Base-by-base conservation (phyloP, 2,113 vertebrate genomes). In the Salvelinus sp. region DNA sequence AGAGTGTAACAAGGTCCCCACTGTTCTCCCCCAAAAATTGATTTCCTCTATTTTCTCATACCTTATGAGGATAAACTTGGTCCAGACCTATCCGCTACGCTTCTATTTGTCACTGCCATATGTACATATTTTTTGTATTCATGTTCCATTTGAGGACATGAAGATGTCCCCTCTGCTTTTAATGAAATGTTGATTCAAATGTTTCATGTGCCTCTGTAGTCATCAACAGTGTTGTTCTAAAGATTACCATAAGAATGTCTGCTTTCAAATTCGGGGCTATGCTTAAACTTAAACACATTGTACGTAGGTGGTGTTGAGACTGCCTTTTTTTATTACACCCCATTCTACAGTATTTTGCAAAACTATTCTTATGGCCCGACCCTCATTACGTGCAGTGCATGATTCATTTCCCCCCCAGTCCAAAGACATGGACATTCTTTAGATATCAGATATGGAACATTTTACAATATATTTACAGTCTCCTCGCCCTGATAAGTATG, bases 81-180 rank as follows among this genome's bases (percentile, higher is more conserved):
- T 79, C 77, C 73, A 72, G 72, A 80, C 83, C 65, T 65, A 82
- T 62, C 38, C 2, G 82, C 77, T 86, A 83, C 69, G 79, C 87
- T 90, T 91, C 48, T 74, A 79, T 84, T 77, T 86, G 79, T 90
- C 83, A 89, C 83, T 89, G 88, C 91, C 91, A 86, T 86, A 82
- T 90, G 87, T 91, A 90, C 79, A 89, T 90, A 88, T 44, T 86
- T 90, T 93, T 93, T 93, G 86, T 94, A 93, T 93, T 93, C 92
- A 92, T 93, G 90, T 92, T 92, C 86, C 82, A 74, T 90, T 82
- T 75, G 79, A 85, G 86, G 88, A 85, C 81, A 72, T 85, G 80
- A 77, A 76, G 74, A 78, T 86, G 78, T 89, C 74, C 79, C 80
- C 79, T 78, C 81, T 89, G 54, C 88, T 93, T 93, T 93, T 90